phyloP scores from a whole-genome alignment of 2,888 invertebrate genomes.

The Perizoma affinitatum region DNA sequence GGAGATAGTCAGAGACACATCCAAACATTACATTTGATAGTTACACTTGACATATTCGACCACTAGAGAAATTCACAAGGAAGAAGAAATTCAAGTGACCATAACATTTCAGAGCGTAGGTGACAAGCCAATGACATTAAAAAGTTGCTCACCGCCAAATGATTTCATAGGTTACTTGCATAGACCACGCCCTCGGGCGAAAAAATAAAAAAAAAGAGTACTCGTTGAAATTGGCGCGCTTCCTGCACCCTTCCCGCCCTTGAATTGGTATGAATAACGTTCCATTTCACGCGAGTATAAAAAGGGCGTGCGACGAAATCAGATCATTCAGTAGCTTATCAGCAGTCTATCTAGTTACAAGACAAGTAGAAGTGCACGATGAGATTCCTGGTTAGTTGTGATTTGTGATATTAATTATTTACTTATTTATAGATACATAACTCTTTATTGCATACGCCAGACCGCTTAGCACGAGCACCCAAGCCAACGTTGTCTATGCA shows the following conservation, averaged over 20 bases:
- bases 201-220: slow-evolving; percentile 26
- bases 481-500: no score
- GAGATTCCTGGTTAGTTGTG: slow-evolving; percentile 76
- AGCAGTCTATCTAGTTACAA: slow-evolving; percentile 64
- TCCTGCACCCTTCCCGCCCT: slow-evolving; percentile 80
- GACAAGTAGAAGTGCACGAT: slow-evolving; percentile 73
- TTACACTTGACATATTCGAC: slow-evolving; percentile 14
- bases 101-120: slow-evolving; percentile 23
- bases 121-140: slow-evolving; percentile 25
- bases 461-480: no score
- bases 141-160: slow-evolving; percentile 35
- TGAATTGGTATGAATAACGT: slow-evolving; percentile 65
- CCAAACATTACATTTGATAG: no score
- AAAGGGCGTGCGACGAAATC: slow-evolving; percentile 65
- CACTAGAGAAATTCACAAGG: slow-evolving; percentile 14
- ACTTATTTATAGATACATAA: no score
- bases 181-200: slow-evolving; percentile 31
- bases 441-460: no score
- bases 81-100: slow-evolving; percentile 20
- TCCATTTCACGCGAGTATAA: slow-evolving; percentile 73
- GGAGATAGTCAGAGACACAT: no score
- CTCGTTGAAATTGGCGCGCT: slow-evolving; percentile 57
- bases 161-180: slow-evolving; percentile 35
- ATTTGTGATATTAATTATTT: slow-evolving; percentile 36
- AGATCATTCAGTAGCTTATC: slow-evolving; percentile 80